These are phyloP conservation scores for Chloromyia formosa DNA, from an alignment of 2,888 invertebrate genomes.

Conservation along the genomic window DNA sequence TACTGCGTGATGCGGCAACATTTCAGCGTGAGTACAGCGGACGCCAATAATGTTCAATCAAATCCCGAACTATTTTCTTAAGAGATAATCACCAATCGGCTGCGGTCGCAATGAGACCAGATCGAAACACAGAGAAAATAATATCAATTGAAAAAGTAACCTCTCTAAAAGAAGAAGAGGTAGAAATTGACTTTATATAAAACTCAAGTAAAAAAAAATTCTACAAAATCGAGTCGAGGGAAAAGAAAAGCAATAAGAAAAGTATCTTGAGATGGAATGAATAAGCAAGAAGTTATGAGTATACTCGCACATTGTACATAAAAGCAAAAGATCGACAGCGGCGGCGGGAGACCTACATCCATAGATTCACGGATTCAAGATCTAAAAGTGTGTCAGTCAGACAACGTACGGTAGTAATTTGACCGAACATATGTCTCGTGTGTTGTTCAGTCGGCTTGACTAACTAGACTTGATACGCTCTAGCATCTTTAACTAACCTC, in stretches of 20 bases:
- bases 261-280: conserved; percentile 39
- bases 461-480: conserved; percentile 27
- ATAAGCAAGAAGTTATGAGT: conserved; percentile 48
- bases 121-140: conserved; percentile 42
- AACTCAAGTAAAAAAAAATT: conserved; percentile 26
- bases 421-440: conserved; percentile 34
- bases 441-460: conserved; percentile 8
- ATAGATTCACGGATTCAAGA: conserved; percentile 51
- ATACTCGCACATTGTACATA: conserved; percentile 39
- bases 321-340: conserved; percentile 46
- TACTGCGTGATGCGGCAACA: conserved; percentile 35
- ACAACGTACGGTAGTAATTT: conserved; percentile 47
- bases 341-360: conserved; percentile 54
- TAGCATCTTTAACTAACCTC: conserved; percentile 31
- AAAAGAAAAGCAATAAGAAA: conserved; percentile 29
- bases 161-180: conserved; percentile 40
- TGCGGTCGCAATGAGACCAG: conserved; percentile 36
- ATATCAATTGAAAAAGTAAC: conserved; percentile 39
- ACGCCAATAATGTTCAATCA: conserved; percentile 26
- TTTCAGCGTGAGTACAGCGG: conserved; percentile 35
- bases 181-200: conserved; percentile 39
- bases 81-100: conserved; percentile 22
- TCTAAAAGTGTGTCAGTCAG: conserved; percentile 55
- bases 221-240: neutral
- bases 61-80: conserved; percentile 26